Base-by-base conservation (phyloP, 2,797 vertebrate genomes). In the Hephaestus fuliginosus region DNA sequence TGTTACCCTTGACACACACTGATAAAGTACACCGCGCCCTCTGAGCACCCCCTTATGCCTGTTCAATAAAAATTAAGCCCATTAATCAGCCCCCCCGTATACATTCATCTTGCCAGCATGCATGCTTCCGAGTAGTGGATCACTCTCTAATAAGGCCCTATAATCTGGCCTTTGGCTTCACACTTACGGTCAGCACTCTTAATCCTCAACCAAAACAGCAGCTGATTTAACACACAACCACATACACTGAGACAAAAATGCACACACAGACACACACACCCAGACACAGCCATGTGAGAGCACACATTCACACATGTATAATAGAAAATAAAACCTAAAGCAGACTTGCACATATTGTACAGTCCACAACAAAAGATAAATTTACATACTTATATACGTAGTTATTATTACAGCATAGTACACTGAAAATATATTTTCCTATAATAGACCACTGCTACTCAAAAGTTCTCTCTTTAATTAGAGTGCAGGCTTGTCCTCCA, bases 161-260 rank as follows among this genome's bases (percentile, higher is more conserved):
- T 93, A 95, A 95, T 94, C 94, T 93, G 89, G 71, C 87, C 76
- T 92, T 91, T 91, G 88, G 88, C 89, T 86, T 88, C 78, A 84
- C 82, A 89, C 88, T 85, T 78, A 84, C 80, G 48, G 86, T 89
- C 88, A 90, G 68, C 68, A 20, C 77, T 80, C 80, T 81, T 91
- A 93, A 92, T 92, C 92, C 79, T 74, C 60, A 82, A 81, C 65
- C 81, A 88, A 91, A 92, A 87, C 89, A 91, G 61, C 81, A 89
- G 75, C 74, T 77, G 75, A 85, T 83, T 84, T 81, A 82, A 81
- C 79, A 46, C 22, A 30, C 70, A 68, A 10, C 33, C 48, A 55
- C 39, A 51, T 11, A 68, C 17, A 48, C 17, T 41, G 6, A 60
- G 10, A 51, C 33, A 76, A 5, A 49, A 9, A 56, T 56, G 48